Base-by-base conservation (phyloP, 2,888 invertebrate genomes). In the Archaeoteleia sp. region DNA sequence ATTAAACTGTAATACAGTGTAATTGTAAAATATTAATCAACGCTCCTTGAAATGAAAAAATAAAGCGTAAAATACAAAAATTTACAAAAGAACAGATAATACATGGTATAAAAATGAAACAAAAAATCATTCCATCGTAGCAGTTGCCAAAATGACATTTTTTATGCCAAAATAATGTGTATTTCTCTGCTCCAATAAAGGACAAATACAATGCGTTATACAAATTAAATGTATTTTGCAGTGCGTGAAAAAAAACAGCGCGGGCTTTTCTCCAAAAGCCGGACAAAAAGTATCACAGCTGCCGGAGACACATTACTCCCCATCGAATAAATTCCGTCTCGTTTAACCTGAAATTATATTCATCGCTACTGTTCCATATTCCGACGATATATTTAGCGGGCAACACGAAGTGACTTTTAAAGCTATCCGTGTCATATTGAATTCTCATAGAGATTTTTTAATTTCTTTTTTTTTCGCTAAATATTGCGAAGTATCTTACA, bases 291-390 rank as follows among this genome's bases (percentile, higher is more conserved):
- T 60, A 51, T 53, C 57, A 43, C 30, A 9, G 34, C 32, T 57
- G 65, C 29, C 43, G 65, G 57, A 57, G 65, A 65, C 65, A 49
- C 53, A 58, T 65, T 65, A 65, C 51, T 57, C 57, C 35, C 51
- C 46, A 65, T 51, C 53, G 57, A 65, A 57, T 65, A 53, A 65
- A 65, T 65, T 65, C 65, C 65, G 57, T 51, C 57, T 58, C 65
- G 65, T 65, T 65, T 65, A 65, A 53, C 65, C 58, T 58, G 65
- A 57, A 66, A 66, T 66, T 66, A 66, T 58, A 66, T 66, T 58
- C 66, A 66, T 66, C 58, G 58, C 58, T 35, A 48, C 54, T 51
- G 57, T 60, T 58, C 58, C 58, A 66, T 66, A 66, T 66, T 58
- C 66, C 48, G 54, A 46, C 58, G 48, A 66, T 66, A 54, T 66